These are phyloP conservation scores for Drosophila grimshawi DNA, from an alignment of 1,140 invertebrate genomes.

Conservation along the genomic window DNA sequence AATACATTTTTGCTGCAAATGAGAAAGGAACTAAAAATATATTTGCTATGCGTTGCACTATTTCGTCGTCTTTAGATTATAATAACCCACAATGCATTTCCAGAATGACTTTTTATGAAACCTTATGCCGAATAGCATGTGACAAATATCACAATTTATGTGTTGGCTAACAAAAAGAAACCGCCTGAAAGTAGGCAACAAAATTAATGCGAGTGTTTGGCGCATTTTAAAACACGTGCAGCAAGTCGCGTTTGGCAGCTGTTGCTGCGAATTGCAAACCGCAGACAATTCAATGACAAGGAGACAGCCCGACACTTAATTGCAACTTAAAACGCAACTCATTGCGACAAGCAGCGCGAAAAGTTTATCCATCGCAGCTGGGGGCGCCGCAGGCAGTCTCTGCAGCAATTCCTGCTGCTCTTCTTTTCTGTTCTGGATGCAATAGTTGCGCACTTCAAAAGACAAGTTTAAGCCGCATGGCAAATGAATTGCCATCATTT, in stretches of 20 bases:
- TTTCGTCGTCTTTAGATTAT: too few species aligned
- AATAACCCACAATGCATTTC: too few species aligned
- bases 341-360: conserved; percentile 48
- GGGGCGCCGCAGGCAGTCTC: conserved; percentile 15
- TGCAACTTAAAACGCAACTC: conserved; percentile 77
- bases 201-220: neutral
- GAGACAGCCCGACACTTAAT: conserved; percentile 58
- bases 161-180: neutral
- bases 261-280: neutral
- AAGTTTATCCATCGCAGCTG: conserved; percentile 37
- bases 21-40: too few species aligned
- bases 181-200: conserved; percentile 20
- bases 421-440: conserved; percentile 2
- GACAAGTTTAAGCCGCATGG: conserved; percentile 65
- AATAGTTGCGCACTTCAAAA: conserved; percentile 65
- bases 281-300: conserved; percentile 22
- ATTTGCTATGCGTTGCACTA: too few species aligned
- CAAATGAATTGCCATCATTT: conserved; percentile 78
- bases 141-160: neutral
- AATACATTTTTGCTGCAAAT: too few species aligned
- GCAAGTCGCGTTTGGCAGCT: neutral
- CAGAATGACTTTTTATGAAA: too few species aligned
- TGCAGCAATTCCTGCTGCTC: conserved; percentile 1
- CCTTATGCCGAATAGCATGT: too few species aligned
- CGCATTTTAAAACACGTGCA: conserved; percentile 17